Base-by-base conservation (phyloP, 2,888 invertebrate species). In the Oasisia sp. region DNA sequence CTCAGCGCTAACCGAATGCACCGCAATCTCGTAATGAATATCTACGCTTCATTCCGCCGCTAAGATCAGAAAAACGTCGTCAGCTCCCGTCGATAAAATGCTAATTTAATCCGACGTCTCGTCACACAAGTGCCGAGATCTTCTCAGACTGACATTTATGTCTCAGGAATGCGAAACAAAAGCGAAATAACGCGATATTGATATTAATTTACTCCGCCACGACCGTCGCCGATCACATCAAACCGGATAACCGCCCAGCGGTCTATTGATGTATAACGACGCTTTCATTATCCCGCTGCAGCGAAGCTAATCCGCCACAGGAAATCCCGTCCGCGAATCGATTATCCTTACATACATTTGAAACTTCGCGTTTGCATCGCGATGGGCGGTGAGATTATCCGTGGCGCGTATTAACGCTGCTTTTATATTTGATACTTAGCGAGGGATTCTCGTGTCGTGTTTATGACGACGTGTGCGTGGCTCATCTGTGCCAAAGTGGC, bases 301-400 rank as follows among this genome's bases (percentile, higher is more conserved):
- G 5, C 74, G 74, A n/a, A 19, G 27, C 74, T 74, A 74, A 74
- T 74, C 74, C 74, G 19, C 74, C 74, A 3, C n/a, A 27, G 74
- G 74, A 74, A 74, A 74, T 74, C 74, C 74, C 74, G 74, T 74
- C 74, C 74, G 74, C 74, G 27, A n/a, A 74, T 74, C 74, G 74
- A 74, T 74, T 74, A 74, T 74, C 74, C 74, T 74, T 74, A 74
- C 74, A 74, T 74, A 74, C 74, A 74, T 74, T 74, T 74, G 74
- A 74, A 74, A 74, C 74, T 74, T 74, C 74, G 74, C 74, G 74
- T 74, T 74, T 74, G 74, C 74, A n/a, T 74, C 74, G 27, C 74
- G n/a, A 74, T 19, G 74, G 74, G 74, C 74, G 74, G 1, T 74
- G 74, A 74, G 74, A 74, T 74, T 74, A 74, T 74, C 74, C 74